Evolutionary conservation across 2,888 invertebrate genomes (phyloP), one percentile per base, ranked within the genome.

Genomic region (Pterobdella sp.): DNA sequence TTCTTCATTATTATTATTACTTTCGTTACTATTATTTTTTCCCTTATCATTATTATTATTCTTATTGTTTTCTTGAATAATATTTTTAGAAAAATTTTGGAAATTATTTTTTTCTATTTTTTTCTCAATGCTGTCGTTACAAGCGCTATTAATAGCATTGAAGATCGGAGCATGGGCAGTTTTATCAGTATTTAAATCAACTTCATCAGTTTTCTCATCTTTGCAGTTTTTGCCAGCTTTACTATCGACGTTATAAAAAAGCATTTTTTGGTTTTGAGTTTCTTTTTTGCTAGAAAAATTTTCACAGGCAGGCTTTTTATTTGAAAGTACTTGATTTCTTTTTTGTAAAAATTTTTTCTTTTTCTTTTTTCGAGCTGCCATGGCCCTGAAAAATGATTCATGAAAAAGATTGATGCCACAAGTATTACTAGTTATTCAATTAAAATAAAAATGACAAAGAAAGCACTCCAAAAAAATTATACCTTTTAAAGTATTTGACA

Each of bases 291-390:
- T 42, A 22, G 49, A 7, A 42, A 22, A 14, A 42, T 42, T 42
- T 7, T 7, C 49, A 14, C 10, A 42, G 22, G 7, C 7, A 22
- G 49, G 22, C 10, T 7, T 42, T 42, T 22, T 42, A 14, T 7
- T 42, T 42, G 49, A 42, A 10, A 26, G 63, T 7, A 63, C 14
- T n/a, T 63, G 49, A 31, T 32, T 22, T 31, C 32, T 49, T 34
- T 70, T 70, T 37, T 70, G 70, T n/a, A 70, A 56, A 79, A 67
- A 84, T 80, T 36, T 85, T 80, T 74, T 84, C 78, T 37, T 80
- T 80, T 75, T 84, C 83, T 68, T 85, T 80, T 31, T 92, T 88
- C 0, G 93, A 93, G 69, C 94, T 85, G 0, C 90, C 89, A 76
- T 92, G 87, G 82, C 94, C 92, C 2, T 42, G 49, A n/a, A n/a